Conservation (phyloP, 2,797 vertebrate genomes). For the Dromococcyx pavoninus region DNA sequence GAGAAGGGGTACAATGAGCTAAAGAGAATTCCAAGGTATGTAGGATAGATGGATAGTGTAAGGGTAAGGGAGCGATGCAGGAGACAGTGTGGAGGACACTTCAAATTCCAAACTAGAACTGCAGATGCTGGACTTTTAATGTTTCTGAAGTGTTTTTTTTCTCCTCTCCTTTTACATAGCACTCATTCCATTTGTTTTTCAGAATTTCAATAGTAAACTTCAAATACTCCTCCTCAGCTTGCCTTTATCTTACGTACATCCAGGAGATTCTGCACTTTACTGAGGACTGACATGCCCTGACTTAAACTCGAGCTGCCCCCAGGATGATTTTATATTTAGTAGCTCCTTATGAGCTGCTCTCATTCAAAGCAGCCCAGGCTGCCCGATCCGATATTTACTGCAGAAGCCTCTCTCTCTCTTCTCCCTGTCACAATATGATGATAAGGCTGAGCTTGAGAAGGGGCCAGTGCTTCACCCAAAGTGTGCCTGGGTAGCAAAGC, state of each 20-base stretch:
- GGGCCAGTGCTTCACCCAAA: background rate
- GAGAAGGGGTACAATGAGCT: background rate
- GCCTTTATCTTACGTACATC: background rate
- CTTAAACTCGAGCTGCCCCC: conserved; percentile 53
- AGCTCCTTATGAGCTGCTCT: conserved; percentile 44
- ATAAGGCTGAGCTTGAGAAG: background rate
- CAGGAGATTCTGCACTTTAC: background rate
- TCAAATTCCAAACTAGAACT: background rate
- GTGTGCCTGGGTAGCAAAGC: background rate
- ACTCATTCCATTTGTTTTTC: background rate
- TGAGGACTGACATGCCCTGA: conserved; percentile 14
- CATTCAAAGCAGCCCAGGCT: conserved; percentile 15
- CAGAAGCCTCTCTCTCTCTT: background rate
- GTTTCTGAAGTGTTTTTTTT: background rate
- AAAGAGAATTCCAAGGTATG: background rate
- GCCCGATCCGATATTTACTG: conserved; percentile 12
- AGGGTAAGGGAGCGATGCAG: background rate
- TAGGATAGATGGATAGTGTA: background rate
- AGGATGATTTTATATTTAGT: conserved; percentile 60
- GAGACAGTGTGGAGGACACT: background rate
- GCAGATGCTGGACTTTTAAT: background rate
- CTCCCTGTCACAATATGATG: background rate
- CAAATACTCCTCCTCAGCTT: background rate
- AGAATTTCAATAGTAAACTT: background rate
- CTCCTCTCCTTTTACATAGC: background rate